Evolutionary conservation across 2,113 vertebrate species (phyloP), one percentile per base, ranked within the genome.

Genomic region (Rhodinocichla rosea): DNA sequence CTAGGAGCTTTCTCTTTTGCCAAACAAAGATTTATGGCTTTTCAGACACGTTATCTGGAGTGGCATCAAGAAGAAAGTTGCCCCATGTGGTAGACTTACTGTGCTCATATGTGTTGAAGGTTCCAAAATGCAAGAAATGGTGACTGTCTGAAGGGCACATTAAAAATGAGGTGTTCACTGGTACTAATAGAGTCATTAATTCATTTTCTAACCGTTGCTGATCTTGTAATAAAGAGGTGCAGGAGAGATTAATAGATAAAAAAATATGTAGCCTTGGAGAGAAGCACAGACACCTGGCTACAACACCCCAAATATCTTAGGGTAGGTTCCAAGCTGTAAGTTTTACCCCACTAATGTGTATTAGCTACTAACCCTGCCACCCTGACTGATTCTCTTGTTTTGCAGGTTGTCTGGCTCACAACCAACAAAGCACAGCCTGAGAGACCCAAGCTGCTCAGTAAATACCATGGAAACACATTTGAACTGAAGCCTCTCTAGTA

Each of bases 391-490:
- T 62, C 32, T 56, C 5, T 26, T n/a, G 18, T 40, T 78, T 60
- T 81, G 45, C 22, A 44, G 6, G 14, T 75, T 62, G 4, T 7
- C 45, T 63, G 47, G n/a, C 20, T 77, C 49, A 49, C 45, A 74
- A 37, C 21, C 39, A 81, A 53, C 45, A 35, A 56, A 59, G 33
- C 57, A 17, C 68, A 57, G 24, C 50, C 32, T 50, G 73, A 55
- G 60, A 78, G n/a, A 44, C 23, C 22, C 17, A 44, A 42, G 60
- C 69, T 63, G 45, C 40, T 80, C 53, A 14, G 1, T 47, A 19
- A 9, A 6, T 9, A 37, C 28, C 22, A 4, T 1, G 15, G 22
- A n/a, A 63, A 85, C 4, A 2, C 4, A 8, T 5, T 22, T 44
- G 37, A 70, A 33, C 33, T 30, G 60, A 78, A 82, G 47, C 47